Evolutionary conservation across 2,888 invertebrate genomes (phyloP).

Genomic region (Desoria tigrina): DNA sequence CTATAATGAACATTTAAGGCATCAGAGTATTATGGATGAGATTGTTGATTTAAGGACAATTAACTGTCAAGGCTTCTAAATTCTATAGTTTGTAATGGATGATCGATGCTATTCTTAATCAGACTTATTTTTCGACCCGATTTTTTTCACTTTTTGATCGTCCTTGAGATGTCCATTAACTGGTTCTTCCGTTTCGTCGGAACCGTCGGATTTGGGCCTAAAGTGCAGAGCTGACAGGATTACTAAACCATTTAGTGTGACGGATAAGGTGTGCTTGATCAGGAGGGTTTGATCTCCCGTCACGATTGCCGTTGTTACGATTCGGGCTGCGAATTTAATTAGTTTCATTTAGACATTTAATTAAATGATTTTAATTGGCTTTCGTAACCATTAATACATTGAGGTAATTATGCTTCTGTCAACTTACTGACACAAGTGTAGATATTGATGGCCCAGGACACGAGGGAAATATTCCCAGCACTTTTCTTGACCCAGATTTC

Average conservation of each 20-base stretch:
- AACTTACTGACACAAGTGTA: constrained; percentile 77
- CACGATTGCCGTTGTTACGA: constrained; percentile 30
- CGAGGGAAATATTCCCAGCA: constrained; percentile 73
- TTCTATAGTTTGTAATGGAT: too few relatives aligned
- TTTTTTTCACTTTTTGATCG: neutral
- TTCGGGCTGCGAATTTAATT: constrained; percentile 28
- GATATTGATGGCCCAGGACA: constrained; percentile 81
- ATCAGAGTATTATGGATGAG: too few relatives aligned
- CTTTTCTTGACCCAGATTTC: constrained; percentile 71
- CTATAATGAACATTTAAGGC: too few relatives aligned
- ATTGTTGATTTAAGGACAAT: too few relatives aligned
- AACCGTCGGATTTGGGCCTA: neutral
- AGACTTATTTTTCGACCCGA: neutral
- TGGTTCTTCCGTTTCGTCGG: neutral
- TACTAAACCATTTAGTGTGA: constrained; percentile 22
- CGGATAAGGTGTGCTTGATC: constrained; percentile 29
- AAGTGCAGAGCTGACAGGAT: constrained; percentile 22
- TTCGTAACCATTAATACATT: neutral
- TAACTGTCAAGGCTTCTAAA: too few relatives aligned
- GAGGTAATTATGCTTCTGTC: neutral
- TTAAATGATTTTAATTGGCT: too few relatives aligned
- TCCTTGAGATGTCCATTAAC: neutral
- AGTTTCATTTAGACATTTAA: constrained; percentile 1
- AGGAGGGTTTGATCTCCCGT: constrained; percentile 29
- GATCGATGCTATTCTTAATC: too few relatives aligned